Percentiles rank a stretch among this genome's conserved stretches.
Conservation (phyloP, 2,888 invertebrate genomes). For the Zhengitettix transpicula region DNA sequence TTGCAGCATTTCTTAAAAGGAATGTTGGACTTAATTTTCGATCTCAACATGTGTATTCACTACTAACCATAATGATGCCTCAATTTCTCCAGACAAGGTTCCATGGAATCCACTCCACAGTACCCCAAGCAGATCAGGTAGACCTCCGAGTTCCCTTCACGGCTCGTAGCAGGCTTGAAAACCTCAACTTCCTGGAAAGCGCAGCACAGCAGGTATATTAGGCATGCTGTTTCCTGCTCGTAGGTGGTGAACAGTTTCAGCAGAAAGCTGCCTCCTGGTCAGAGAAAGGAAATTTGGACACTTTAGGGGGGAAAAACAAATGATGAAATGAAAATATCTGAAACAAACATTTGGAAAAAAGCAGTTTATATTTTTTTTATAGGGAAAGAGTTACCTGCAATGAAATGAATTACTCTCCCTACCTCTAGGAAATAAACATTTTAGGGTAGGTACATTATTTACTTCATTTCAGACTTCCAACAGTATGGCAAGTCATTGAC, state of each 20-base stretch:
- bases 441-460: no score
- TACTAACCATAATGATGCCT: slow-evolving; percentile 26
- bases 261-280: slow-evolving; percentile 57
- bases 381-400: no score
- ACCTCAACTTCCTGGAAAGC: slow-evolving; percentile 54
- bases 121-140: slow-evolving; percentile 62
- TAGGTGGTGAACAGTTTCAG: slow-evolving; percentile 84
- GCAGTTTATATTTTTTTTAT: no score
- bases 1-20: background rate
- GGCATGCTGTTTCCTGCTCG: slow-evolving; percentile 60
- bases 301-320: background rate
- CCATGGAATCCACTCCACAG: slow-evolving; percentile 29
- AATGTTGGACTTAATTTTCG: background rate
- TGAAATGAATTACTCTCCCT: no score
- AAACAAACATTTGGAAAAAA: no score
- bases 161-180: slow-evolving; percentile 84
- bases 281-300: slow-evolving; percentile 7
- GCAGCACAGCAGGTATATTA: slow-evolving; percentile 64
- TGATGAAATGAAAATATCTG: no score
- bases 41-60: background rate
- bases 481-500: no score
- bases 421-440: no score
- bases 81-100: slow-evolving; percentile 29
- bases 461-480: no score
- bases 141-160: slow-evolving; percentile 86